A percentile compares a stretch with the other conserved stretches of the same genome.
These are phyloP conservation scores for Polypedilum vanderplanki DNA, from an alignment of 1,140 invertebrate species.

Conservation along the genomic window DNA sequence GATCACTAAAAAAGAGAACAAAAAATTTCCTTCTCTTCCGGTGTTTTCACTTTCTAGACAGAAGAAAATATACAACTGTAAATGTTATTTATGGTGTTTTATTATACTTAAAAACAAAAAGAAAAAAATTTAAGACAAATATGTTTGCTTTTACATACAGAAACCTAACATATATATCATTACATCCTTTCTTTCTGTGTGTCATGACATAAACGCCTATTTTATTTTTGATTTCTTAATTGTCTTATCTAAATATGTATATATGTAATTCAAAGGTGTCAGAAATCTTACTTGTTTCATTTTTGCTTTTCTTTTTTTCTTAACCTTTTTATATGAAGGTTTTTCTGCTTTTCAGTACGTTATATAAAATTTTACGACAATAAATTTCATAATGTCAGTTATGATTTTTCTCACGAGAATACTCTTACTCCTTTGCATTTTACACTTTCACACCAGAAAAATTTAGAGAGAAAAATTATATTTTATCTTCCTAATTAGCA, in stretches of 20 bases:
- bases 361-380: background rate
- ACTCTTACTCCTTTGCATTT: background rate
- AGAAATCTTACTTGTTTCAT: no score
- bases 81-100: conserved; percentile 13
- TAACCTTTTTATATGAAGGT: no score
- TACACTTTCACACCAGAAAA: no score
- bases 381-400: background rate
- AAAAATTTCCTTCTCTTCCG: background rate
- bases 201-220: no score
- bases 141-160: background rate
- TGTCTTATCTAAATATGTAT: no score
- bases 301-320: no score
- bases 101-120: background rate
- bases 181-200: no score
- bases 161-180: no score
- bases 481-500: conserved; percentile 16
- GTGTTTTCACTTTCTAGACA: background rate
- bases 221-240: no score
- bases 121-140: background rate
- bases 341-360: no score
- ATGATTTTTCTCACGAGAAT: conserved; percentile 12
- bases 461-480: background rate
- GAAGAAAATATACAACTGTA: background rate
- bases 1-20: background rate
- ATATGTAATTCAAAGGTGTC: no score